phyloP scores from a whole-genome alignment of 2,797 vertebrate genomes.

The Astyanax mexicanus region DNA sequence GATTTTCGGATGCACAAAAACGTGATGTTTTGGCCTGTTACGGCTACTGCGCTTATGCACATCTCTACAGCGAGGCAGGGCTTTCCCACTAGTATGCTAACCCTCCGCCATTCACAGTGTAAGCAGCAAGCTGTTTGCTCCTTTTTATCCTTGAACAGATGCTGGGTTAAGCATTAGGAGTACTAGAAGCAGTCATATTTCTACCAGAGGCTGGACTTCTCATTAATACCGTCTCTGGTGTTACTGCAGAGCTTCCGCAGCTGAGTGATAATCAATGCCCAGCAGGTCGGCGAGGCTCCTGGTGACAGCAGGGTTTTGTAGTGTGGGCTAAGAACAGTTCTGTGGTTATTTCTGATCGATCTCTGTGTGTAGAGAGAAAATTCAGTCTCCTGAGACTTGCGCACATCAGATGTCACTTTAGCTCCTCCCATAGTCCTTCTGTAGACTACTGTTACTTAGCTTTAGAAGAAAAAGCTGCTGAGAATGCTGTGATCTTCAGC shows the following conservation, averaged over 20 bases:
- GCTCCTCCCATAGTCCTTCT: neutral
- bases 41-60: too few species aligned
- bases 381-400: neutral
- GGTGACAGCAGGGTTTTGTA: neutral
- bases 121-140: too few species aligned
- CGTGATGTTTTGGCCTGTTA: too few species aligned
- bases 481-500: neutral
- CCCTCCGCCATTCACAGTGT: too few species aligned
- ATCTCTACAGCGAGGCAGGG: too few species aligned
- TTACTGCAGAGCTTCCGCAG: neutral
- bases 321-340: neutral
- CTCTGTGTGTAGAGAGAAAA: neutral
- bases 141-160: too few species aligned
- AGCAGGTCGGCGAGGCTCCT: neutral
- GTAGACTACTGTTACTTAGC: neutral
- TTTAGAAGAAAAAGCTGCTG: neutral
- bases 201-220: too few species aligned
- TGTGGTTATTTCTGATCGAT: slow-evolving; percentile 16
- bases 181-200: too few species aligned
- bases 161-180: too few species aligned
- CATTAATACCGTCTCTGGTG: too few species aligned
- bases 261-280: slow-evolving; percentile 1
- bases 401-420: neutral
- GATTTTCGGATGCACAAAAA: too few species aligned
- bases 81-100: too few species aligned